Evolutionary conservation across 2,797 vertebrate genomes (phyloP).

Genomic region (Graptemys geographica): DNA sequence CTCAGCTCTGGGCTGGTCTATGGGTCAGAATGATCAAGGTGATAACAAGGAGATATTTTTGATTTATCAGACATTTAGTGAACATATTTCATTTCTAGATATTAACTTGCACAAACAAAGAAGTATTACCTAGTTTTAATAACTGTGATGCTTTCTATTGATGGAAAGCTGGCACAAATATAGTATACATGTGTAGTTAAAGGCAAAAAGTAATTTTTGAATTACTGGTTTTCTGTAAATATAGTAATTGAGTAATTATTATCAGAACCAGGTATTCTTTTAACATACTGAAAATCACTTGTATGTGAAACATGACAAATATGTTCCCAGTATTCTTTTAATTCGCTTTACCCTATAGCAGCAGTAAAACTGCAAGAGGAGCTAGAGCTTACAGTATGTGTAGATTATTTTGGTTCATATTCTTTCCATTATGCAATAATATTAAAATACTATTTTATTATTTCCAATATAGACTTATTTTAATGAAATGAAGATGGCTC

Average conservation of each 20-base stretch:
- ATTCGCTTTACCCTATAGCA: background rate
- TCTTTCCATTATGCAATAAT: background rate
- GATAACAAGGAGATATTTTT: background rate
- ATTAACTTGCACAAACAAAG: background rate
- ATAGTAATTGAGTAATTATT: background rate
- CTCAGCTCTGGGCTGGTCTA: background rate
- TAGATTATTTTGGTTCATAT: background rate
- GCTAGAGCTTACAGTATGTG: rapidly evolving
- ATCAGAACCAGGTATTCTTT: background rate
- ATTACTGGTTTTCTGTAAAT: background rate
- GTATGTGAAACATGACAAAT: background rate
- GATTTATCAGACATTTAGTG: background rate
- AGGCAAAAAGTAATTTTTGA: background rate
- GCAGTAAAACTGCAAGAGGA: background rate
- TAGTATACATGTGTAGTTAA: background rate
- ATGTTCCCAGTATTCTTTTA: background rate
- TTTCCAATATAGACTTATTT: slow-evolving; percentile 71
- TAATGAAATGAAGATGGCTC: slow-evolving; percentile 69
- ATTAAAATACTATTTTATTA: slow-evolving; percentile 60
- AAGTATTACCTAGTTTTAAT: background rate
- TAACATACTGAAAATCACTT: background rate
- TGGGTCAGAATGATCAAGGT: background rate
- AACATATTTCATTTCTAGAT: background rate
- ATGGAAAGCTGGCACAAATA: background rate
- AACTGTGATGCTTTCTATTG: background rate